Evolutionary conservation across 1,140 invertebrate species (phyloP).

Genomic region (Drosophila persimilis): DNA sequence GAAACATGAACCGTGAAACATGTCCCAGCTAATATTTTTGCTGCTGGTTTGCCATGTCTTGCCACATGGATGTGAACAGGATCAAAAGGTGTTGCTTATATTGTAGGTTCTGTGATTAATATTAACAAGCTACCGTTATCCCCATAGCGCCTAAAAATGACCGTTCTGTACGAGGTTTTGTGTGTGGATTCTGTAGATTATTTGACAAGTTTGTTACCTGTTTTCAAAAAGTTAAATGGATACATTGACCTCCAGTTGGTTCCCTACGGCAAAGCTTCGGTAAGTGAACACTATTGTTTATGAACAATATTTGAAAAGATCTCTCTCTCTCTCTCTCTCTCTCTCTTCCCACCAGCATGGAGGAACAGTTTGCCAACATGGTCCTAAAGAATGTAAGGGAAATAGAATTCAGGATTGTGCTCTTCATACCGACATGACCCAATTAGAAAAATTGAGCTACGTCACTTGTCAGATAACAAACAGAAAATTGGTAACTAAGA

Average conservation of each 20-base stretch:
- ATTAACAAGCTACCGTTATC: background rate
- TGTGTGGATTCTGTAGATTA: slow-evolving; percentile 5
- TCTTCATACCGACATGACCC: slow-evolving; percentile 6
- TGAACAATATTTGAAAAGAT: too few species aligned
- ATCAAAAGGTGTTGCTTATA: background rate
- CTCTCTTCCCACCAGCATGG: background rate
- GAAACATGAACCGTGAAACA: background rate
- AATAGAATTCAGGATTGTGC: slow-evolving; percentile 29
- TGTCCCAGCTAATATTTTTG: background rate
- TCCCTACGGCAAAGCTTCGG: slow-evolving; percentile 24
- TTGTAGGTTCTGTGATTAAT: too few species aligned
- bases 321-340: background rate
- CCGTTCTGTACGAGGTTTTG: slow-evolving; percentile 24
- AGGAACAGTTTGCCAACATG: slow-evolving; percentile 23
- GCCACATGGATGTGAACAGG: background rate
- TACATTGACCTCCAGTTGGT: slow-evolving; percentile 23
- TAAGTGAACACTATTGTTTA: background rate
- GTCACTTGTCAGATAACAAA: slow-evolving; percentile 14
- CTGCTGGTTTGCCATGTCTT: background rate
- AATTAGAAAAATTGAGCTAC: slow-evolving; percentile 19
- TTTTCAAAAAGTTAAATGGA: slow-evolving; percentile 13
- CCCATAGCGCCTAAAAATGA: slow-evolving; percentile 15
- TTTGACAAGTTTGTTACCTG: background rate
- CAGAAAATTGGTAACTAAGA: slow-evolving; percentile 1
- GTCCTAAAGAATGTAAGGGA: slow-evolving; percentile 12